A percentile compares a stretch with the other conserved stretches of the same genome.
phyloP scores from a whole-genome alignment of 2,888 invertebrate species.

The Aphidoletes aphidimyza region DNA sequence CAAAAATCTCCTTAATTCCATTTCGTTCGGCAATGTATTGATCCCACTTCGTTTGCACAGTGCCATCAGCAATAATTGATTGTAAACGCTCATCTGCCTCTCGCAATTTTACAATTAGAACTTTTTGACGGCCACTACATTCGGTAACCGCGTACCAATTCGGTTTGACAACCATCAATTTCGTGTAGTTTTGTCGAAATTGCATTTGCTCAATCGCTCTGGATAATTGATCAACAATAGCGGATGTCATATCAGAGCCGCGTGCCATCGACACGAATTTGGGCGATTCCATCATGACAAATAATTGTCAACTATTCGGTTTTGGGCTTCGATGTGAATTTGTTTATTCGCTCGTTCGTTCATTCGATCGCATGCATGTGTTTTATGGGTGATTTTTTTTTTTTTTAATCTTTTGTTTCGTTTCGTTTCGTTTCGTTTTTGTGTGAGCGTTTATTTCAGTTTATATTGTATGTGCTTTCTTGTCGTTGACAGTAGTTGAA shows the following conservation, averaged over 20 bases:
- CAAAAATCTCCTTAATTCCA: conserved; percentile 74
- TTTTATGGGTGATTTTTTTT: background rate
- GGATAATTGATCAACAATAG: conserved; percentile 24
- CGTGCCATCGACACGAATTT: background rate
- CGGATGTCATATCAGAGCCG: background rate
- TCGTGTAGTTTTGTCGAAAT: conserved; percentile 18
- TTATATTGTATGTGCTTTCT: background rate
- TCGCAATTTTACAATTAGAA: conserved; percentile 74
- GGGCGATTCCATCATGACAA: background rate
- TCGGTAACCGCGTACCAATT: conserved; percentile 70
- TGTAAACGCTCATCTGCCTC: conserved; percentile 76
- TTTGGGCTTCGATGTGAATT: background rate
- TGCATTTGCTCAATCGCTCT: conserved; percentile 1
- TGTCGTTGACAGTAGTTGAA: background rate
- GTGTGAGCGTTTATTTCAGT: background rate
- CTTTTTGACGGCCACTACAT: conserved; percentile 71
- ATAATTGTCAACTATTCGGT: background rate
- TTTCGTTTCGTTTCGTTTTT: background rate
- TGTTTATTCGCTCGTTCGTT: background rate
- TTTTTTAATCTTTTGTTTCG: no score
- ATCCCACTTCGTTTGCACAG: conserved; percentile 74
- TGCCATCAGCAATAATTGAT: conserved; percentile 71
- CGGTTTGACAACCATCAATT: conserved; percentile 63
- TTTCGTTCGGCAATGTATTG: conserved; percentile 73
- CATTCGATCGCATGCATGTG: background rate